Conservation (phyloP, 1,140 invertebrate genomes). For the Platorchestia sp. region DNA sequence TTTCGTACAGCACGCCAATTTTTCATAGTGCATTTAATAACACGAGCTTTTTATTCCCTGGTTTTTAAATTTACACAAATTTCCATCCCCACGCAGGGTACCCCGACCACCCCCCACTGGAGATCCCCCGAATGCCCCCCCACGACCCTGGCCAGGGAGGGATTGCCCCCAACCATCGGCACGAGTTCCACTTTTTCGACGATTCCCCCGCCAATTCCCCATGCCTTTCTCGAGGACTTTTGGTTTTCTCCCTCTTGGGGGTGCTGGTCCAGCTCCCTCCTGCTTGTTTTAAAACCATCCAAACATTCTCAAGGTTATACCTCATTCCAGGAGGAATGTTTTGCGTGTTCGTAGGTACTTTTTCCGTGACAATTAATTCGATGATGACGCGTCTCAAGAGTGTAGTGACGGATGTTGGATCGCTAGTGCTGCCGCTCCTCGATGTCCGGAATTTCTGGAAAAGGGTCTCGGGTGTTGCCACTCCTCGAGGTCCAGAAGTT, state of each 20-base stretch:
- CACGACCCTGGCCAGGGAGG: neutral
- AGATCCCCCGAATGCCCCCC: neutral
- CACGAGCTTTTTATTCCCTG: no score
- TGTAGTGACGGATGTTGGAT: no score
- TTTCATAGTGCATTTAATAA: no score
- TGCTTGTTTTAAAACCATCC: neutral
- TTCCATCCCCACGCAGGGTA: neutral
- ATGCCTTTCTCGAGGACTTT: neutral
- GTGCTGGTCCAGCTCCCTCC: neutral
- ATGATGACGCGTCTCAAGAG: no score
- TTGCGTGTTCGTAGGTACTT: neutral
- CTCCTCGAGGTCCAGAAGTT: no score
- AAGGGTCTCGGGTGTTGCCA: no score
- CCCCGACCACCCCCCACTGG: neutral
- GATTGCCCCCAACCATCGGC: neutral
- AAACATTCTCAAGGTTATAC: neutral
- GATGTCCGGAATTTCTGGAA: no score
- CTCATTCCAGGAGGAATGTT: neutral
- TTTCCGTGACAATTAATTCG: no score
- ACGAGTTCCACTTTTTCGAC: conserved; percentile 32
- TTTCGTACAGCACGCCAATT: no score
- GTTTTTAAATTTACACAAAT: no score
- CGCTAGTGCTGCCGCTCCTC: no score
- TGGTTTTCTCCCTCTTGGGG: neutral
- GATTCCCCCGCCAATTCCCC: neutral